Base-by-base conservation (phyloP, 1,140 invertebrate species). In the Heliothis subflexa region DNA sequence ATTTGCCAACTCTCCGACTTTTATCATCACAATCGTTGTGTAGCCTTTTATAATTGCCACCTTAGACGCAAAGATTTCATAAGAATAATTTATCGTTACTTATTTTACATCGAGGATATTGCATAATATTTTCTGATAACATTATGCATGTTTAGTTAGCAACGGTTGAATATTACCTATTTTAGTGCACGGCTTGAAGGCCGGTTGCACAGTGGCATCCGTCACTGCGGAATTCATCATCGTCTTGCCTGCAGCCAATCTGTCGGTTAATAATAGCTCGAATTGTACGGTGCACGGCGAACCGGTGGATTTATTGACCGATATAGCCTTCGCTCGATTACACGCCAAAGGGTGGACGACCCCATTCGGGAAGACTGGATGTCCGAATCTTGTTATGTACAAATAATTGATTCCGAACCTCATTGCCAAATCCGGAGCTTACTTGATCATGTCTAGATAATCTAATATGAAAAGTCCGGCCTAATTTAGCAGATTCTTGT, bases 221-320 rank as follows among this genome's bases (percentile, higher is more conserved):
- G 81, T 81, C 80, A 76, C 68, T 61, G 49, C 74, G 85, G 84
- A 85, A 86, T 87, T 82, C 79, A 72, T 70, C 74, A 85, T 78
- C 72, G 79, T 85, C 82, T 88, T 88, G 84, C 80, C 74, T 79
- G 77, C 50, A 81, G 81, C 81, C 82, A 86, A 87, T 87, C 86
- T 81, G 80, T 84, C 81, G 81, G 80, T 81, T 85, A 87, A 87
- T 85, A 87, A 87, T 87, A 87, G 83, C 79, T 83, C 21, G 81
- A 85, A 88, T 87, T 88, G 84, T 83, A 70, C 77, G 28, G 25
- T 61, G 47, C 28, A 78, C 33, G 57, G 55, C 54, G 12, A 71
- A 50, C 25, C 75, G 78, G 81, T 76, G 75, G 78, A 84, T 85
- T 83, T 85, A 84, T 85, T 82, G 82, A 85, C 80, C 81, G 83